Conservation (phyloP, 1,140 invertebrate species). For the Papilio aristodemus region DNA sequence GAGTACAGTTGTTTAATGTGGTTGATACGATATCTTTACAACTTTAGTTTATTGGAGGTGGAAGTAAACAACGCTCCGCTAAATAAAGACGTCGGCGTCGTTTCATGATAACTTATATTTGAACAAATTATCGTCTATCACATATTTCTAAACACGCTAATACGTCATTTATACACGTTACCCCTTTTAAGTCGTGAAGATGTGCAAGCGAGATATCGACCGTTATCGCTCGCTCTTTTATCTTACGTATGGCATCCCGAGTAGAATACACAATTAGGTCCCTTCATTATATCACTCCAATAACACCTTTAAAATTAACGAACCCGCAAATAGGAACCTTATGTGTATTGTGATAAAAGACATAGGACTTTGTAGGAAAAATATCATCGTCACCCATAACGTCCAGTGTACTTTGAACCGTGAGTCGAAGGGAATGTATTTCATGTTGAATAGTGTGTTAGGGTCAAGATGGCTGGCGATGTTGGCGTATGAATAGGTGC, state of each 20-base stretch:
- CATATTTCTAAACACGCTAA: constrained; percentile 23
- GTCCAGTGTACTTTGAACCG: constrained; percentile 51
- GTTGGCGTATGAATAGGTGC: constrained; percentile 68
- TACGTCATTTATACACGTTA: constrained; percentile 23
- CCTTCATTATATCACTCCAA: constrained; percentile 77
- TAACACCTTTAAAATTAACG: constrained; percentile 70
- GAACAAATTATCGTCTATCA: constrained; percentile 24
- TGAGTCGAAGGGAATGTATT: constrained; percentile 49
- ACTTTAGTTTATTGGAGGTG: constrained; percentile 30
- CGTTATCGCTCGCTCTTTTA: constrained; percentile 62
- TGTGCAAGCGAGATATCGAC: constrained; percentile 48
- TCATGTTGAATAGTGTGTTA: constrained; percentile 65
- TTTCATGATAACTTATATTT: constrained; percentile 16
- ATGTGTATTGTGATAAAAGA: constrained; percentile 19
- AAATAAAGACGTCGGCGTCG: constrained; percentile 26
- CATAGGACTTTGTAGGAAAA: constrained; percentile 35
- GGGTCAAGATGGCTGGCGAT: constrained; percentile 41
- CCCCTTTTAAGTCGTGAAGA: constrained; percentile 41
- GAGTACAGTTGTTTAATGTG: constrained; percentile 29
- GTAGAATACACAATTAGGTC: constrained; percentile 76
- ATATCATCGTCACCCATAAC: constrained; percentile 43
- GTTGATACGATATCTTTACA: constrained; percentile 30
- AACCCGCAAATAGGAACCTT: constrained; percentile 37
- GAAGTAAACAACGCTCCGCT: constrained; percentile 12
- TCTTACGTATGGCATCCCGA: constrained; percentile 63